Evolutionary conservation across 2,797 vertebrate species (phyloP).

Genomic region (Salarias fasciatus): DNA sequence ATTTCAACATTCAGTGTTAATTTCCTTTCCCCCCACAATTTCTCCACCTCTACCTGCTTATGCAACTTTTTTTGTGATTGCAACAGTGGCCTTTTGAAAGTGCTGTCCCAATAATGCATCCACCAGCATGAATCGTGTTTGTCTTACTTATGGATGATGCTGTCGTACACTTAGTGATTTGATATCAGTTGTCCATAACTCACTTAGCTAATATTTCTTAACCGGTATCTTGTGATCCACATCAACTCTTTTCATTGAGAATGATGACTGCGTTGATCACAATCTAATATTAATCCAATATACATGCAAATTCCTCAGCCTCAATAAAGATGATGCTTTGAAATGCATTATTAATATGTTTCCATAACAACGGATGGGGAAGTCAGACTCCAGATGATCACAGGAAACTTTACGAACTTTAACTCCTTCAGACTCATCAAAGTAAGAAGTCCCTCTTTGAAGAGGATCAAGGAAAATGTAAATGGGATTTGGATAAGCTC

Average conservation of each 20-base stretch:
- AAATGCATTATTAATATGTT: conserved; percentile 72
- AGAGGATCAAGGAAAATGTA: conserved; percentile 59
- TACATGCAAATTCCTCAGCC: conserved; percentile 66
- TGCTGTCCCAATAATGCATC: too few relatives aligned
- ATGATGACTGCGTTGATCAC: conserved; percentile 53
- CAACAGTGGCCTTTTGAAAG: too few relatives aligned
- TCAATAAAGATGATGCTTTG: conserved; percentile 55
- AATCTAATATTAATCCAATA: conserved; percentile 67
- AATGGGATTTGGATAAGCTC: conserved; percentile 49
- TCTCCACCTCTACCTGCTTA: neutral
- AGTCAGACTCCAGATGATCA: conserved; percentile 57
- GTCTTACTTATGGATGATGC: too few relatives aligned
- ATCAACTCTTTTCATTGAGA: conserved; percentile 39
- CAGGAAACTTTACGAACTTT: conserved; percentile 47
- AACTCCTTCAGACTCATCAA: conserved; percentile 54
- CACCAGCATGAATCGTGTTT: too few relatives aligned
- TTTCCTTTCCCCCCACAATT: neutral
- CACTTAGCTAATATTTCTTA: conserved; percentile 19
- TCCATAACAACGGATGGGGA: conserved; percentile 42
- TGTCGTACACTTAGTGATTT: neutral
- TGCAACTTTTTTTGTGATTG: neutral
- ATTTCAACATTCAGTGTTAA: too few relatives aligned
- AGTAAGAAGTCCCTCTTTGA: conserved; percentile 54
- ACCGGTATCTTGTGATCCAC: conserved; percentile 33
- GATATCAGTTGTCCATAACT: conserved; percentile 1